Evolutionary conservation across 2,797 vertebrate genomes (phyloP).

Genomic region (Scolopax bukidnonensis): DNA sequence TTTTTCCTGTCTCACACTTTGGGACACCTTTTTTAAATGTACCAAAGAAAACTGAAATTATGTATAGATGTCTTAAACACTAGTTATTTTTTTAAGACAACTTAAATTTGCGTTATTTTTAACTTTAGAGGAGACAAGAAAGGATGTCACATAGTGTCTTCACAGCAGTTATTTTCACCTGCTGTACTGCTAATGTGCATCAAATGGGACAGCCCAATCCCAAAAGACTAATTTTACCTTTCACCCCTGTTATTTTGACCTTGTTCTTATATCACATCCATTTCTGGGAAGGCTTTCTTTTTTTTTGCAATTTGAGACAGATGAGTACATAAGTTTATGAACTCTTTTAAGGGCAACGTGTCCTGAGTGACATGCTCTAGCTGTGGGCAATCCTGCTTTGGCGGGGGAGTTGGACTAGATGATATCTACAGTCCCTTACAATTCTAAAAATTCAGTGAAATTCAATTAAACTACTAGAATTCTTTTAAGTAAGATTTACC

Average conservation of each 20-base stretch:
- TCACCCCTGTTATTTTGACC: not conserved
- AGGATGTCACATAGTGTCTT: not conserved
- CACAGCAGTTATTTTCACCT: not conserved
- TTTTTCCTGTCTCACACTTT: not conserved
- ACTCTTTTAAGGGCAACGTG: not conserved
- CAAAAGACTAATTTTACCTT: not conserved
- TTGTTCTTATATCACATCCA: not conserved
- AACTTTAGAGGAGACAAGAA: not conserved
- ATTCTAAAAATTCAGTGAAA: too few relatives aligned
- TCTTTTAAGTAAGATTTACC: not conserved
- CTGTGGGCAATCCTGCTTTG: too few relatives aligned
- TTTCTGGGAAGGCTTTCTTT: not conserved
- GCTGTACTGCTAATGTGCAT: not conserved
- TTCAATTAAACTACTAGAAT: not conserved
- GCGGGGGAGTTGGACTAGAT: too few relatives aligned
- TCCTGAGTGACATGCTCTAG: too few relatives aligned
- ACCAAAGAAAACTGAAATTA: not conserved
- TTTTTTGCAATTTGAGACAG: not conserved
- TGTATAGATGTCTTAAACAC: not conserved
- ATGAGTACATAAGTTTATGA: not conserved
- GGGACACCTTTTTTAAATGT: not conserved
- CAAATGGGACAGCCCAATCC: not conserved
- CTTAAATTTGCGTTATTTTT: not conserved
- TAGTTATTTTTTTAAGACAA: not conserved
- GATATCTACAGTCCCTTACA: too few relatives aligned